Conservation (phyloP, 2,888 invertebrate species). For the Neoaliturus tenellus region DNA sequence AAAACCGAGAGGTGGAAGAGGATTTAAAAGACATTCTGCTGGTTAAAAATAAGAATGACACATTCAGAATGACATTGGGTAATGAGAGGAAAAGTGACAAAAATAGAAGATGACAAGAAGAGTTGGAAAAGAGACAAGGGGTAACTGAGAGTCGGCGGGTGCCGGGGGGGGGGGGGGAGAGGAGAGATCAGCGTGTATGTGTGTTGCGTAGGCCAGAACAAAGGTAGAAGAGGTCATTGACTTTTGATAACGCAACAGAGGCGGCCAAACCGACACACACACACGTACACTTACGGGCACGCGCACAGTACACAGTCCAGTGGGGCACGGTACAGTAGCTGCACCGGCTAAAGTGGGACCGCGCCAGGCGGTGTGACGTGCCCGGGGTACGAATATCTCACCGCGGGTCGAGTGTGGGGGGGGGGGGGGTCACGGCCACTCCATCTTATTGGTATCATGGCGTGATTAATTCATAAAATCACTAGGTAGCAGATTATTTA, state of each 20-base stretch:
- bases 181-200: not conserved
- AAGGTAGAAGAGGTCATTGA: constrained; percentile 26
- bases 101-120: not conserved
- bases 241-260: constrained; percentile 39
- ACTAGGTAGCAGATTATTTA: too few species aligned
- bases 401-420: too few species aligned
- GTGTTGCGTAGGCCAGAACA: constrained; percentile 46
- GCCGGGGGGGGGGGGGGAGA: not conserved
- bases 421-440: too few species aligned
- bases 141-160: not conserved
- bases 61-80: not conserved
- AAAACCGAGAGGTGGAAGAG: too few species aligned
- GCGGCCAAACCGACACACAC: constrained; percentile 1
- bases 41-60: not conserved
- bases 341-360: not conserved
- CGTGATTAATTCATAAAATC: too few species aligned
- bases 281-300: not conserved
- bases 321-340: not conserved
- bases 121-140: not conserved
- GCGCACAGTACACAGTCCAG: not conserved
- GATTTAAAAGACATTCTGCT: not conserved
- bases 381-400: not conserved
- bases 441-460: too few species aligned
- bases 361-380: not conserved
- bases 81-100: not conserved